These are phyloP conservation scores for Tautogolabrus adspersus DNA, from an alignment of 2,113 vertebrate genomes.

Conservation along the genomic window DNA sequence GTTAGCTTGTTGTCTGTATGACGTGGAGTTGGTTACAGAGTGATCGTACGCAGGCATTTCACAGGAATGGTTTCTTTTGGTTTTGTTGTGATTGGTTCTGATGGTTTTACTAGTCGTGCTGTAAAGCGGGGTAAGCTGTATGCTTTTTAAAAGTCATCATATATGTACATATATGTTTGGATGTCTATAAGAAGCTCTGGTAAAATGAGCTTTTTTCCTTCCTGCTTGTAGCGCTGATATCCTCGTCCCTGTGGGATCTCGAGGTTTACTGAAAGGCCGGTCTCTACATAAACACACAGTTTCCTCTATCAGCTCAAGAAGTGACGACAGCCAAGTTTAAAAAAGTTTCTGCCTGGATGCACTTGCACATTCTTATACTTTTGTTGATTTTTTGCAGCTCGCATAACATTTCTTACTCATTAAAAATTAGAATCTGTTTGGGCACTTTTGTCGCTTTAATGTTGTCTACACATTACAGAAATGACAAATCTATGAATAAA, in stretches of 20 bases:
- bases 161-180: slow-evolving; percentile 43
- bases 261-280: slow-evolving; percentile 69
- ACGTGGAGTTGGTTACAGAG: slow-evolving; percentile 43
- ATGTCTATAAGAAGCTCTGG: slow-evolving; percentile 55
- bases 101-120: slow-evolving; percentile 54
- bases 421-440: slow-evolving; percentile 26
- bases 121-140: slow-evolving; percentile 9
- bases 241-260: slow-evolving; percentile 60
- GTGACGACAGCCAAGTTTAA: slow-evolving; percentile 66
- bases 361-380: slow-evolving; percentile 2
- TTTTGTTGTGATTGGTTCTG: slow-evolving; percentile 50
- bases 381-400: not conserved
- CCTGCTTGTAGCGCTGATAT: slow-evolving; percentile 57
- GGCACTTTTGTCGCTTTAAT: slow-evolving; percentile 15
- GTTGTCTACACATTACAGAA: slow-evolving; percentile 9
- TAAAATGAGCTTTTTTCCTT: slow-evolving; percentile 74
- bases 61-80: slow-evolving; percentile 34
- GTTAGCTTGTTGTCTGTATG: slow-evolving; percentile 58
- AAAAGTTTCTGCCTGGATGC: slow-evolving; percentile 29
- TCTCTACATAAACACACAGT: slow-evolving; percentile 72
- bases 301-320: slow-evolving; percentile 74
- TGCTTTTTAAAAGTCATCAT: slow-evolving; percentile 48
- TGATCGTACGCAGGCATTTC: slow-evolving; percentile 58
- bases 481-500: not conserved
- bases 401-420: not conserved